Evolutionary conservation across 2,888 invertebrate species (phyloP).

Genomic region (Tetragnatha montana): DNA sequence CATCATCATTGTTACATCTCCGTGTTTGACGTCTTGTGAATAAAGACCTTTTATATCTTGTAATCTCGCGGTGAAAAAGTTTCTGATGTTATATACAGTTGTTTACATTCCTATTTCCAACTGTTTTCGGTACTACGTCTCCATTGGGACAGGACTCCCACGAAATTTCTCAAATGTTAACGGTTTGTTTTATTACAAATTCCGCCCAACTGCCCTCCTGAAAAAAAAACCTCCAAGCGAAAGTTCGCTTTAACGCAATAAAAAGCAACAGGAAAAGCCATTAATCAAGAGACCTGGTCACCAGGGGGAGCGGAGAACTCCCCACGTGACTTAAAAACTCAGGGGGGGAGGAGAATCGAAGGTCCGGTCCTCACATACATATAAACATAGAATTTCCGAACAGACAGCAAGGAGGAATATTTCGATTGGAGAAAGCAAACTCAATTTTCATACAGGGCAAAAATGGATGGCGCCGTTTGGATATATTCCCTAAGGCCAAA

Average conservation of each 20-base stretch:
- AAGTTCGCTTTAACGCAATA: neutral
- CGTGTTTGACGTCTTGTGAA: too few species aligned
- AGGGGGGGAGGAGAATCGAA: constrained; percentile 5
- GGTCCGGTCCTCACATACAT: constrained; percentile 36
- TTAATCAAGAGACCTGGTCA: neutral
- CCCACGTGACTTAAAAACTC: constrained; percentile 6
- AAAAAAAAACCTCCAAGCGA: neutral
- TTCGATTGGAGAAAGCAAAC: constrained; percentile 37
- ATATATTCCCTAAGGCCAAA: constrained; percentile 56
- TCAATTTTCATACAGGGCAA: constrained; percentile 55
- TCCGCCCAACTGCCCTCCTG: neutral
- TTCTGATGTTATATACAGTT: too few species aligned
- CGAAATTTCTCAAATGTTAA: neutral
- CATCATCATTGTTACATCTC: too few species aligned
- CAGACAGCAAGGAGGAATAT: constrained; percentile 39
- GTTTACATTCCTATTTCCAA: neutral
- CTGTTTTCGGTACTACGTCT: neutral
- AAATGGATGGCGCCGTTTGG: constrained; percentile 60
- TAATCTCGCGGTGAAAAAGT: too few species aligned
- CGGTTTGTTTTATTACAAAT: neutral
- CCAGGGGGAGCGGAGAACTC: neutral
- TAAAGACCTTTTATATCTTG: too few species aligned
- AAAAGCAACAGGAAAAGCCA: neutral
- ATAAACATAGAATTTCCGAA: constrained; percentile 49
- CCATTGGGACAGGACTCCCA: neutral